phyloP scores from a whole-genome alignment of 1,140 invertebrate genomes.

The Laodelphax striatellus region DNA sequence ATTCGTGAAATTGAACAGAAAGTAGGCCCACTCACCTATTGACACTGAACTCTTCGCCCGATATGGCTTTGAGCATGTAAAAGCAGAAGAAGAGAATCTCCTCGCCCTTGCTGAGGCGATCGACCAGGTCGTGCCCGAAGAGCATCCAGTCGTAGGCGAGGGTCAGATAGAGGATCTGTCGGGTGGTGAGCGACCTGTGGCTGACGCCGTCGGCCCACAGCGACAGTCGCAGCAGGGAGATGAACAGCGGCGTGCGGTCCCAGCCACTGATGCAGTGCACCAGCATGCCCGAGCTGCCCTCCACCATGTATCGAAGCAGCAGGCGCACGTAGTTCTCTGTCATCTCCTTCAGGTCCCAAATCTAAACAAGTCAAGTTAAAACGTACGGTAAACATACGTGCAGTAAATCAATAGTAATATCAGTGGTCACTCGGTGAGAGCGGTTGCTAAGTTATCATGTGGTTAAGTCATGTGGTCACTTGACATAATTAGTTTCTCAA shows the following conservation, averaged over 20 bases:
- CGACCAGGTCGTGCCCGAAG: conserved; percentile 68
- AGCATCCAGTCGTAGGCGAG: conserved; percentile 80
- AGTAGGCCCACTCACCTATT: background rate
- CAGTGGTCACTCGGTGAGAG: no score
- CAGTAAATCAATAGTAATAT: no score
- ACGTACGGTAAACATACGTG: no score
- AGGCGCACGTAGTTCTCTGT: conserved; percentile 75
- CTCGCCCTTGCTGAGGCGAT: conserved; percentile 62
- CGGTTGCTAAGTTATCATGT: no score
- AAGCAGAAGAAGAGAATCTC: conserved; percentile 80
- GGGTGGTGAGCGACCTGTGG: conserved; percentile 51
- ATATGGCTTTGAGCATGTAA: conserved; percentile 60
- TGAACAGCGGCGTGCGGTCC: conserved; percentile 75
- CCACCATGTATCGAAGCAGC: conserved; percentile 54
- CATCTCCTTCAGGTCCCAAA: conserved; percentile 59
- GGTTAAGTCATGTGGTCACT: no score
- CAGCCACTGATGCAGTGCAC: conserved; percentile 82
- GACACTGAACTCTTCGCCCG: conserved; percentile 55
- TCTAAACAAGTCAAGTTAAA: conserved; percentile 25
- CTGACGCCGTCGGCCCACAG: conserved; percentile 77
- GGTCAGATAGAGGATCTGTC: conserved; percentile 69
- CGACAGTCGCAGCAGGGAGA: conserved; percentile 62
- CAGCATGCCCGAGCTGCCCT: conserved; percentile 56
- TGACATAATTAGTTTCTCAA: no score
- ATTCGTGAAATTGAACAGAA: no score